Evolutionary conservation across 2,888 invertebrate species (phyloP), one percentile per base, ranked within the genome.

Genomic region (Aleiodes testaceus): DNA sequence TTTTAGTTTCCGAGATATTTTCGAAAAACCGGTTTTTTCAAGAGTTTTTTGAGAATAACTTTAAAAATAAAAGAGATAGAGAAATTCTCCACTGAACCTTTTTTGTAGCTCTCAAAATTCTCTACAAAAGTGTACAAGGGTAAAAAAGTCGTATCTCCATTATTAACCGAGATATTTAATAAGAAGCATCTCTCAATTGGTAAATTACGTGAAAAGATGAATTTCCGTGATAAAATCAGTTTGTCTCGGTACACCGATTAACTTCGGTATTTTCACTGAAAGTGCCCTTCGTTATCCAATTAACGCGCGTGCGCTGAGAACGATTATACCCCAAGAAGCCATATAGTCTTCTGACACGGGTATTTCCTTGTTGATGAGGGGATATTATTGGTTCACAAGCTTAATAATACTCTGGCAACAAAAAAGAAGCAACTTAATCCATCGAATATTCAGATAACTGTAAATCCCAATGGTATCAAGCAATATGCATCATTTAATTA

Each of bases 401-500:
- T 11, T 16, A 42, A 44, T 53, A 42, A 42, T 9, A 66, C 11
- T 16, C 7, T 7, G 47, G 36, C 36, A 42, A 30, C 36, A 50
- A 45, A 66, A 44, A 55, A 44, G 26, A 69, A 44, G 14, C 53
- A n/a, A 36, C 55, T 55, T 42, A 59, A 63, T 53, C 66, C 61
- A n/a, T n/a, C 69, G 65, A 68, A 69, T 49, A 72, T 67, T 55
- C 5, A 74, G 67, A 63, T 69, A 64, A 42, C 52, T 50, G 69
- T 67, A 59, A 16, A 63, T 45, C 12, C 20, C 36, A 36, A 67
- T 49, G 42, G 53, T 70, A 52, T 64, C 61, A 36, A 72, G 67
- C 65, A 61, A 68, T 49, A 72, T 72, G 72, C 72, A 75, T 73
- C 77, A 74, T 77, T 75, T 75, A 52, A 75, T 74, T 77, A 73